phyloP scores from a whole-genome alignment of 2,888 invertebrate species.

The Papilio demoleus region DNA sequence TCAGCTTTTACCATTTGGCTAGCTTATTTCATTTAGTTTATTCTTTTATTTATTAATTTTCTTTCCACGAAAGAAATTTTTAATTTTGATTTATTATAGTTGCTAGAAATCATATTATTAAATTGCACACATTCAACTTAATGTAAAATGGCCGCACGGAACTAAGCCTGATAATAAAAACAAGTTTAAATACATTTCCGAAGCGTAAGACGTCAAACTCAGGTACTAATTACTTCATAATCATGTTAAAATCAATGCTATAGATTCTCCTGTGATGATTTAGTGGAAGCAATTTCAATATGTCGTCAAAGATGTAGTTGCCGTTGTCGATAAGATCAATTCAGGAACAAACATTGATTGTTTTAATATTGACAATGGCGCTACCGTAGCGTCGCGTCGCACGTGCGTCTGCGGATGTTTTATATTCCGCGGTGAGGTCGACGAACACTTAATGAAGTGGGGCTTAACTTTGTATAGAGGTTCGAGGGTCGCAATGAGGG shows the following conservation, averaged over 20 bases:
- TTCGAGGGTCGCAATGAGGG: slow-evolving; percentile 34
- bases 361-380: slow-evolving; percentile 32
- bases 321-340: slow-evolving; percentile 23
- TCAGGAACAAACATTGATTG: slow-evolving; percentile 29
- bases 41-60: neutral
- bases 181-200: neutral
- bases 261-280: neutral
- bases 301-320: neutral
- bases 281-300: neutral
- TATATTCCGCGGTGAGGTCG: slow-evolving; percentile 21
- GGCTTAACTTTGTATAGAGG: slow-evolving; percentile 31
- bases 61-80: neutral
- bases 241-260: neutral
- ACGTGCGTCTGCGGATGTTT: slow-evolving; percentile 15
- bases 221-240: neutral
- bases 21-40: neutral
- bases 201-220: neutral
- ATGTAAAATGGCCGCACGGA: neutral
- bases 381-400: slow-evolving; percentile 5
- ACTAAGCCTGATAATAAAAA: neutral
- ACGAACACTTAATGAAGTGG: slow-evolving; percentile 35
- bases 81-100: neutral
- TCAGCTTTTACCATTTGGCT: slow-evolving; percentile 17
- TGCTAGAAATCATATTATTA: neutral
- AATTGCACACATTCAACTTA: neutral